These are phyloP conservation scores for Centrocercus urophasianus DNA, from an alignment of 2,113 vertebrate species.

Conservation along the genomic window DNA sequence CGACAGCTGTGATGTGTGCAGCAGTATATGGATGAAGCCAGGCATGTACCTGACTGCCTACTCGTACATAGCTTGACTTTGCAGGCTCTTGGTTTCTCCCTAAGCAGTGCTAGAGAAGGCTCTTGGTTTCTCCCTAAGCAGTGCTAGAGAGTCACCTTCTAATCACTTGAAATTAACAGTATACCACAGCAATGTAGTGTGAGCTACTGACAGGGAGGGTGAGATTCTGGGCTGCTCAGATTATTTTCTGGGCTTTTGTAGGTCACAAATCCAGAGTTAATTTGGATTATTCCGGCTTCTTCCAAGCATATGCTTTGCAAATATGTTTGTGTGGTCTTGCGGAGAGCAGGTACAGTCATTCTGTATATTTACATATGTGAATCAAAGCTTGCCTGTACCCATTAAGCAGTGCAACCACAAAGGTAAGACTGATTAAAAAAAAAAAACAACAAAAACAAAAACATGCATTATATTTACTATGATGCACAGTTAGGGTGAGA, in stretches of 20 bases:
- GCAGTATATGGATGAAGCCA: not conserved
- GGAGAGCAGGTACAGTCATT: not conserved
- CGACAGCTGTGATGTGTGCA: not conserved
- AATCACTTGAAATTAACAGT: not conserved
- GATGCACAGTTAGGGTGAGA: not conserved
- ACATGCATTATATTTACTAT: not conserved
- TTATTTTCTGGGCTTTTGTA: fast-evolving
- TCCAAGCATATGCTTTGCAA: not conserved
- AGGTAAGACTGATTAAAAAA: not conserved
- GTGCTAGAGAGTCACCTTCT: not conserved
- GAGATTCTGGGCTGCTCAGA: not conserved
- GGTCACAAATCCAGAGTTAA: not conserved
- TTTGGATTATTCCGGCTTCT: not conserved
- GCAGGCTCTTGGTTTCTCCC: not conserved
- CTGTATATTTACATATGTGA: too few relatives aligned
- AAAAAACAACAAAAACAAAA: not conserved
- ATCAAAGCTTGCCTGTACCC: not conserved
- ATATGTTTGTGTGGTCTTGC: not conserved
- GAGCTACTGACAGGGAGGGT: not conserved
- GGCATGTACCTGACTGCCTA: not conserved
- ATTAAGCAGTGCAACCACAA: not conserved
- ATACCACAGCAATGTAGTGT: fast-evolving
- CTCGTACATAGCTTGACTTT: not conserved
- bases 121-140: not conserved
- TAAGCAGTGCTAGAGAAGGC: not conserved